Percentiles rank a stretch among this genome's conserved stretches.
These are phyloP conservation scores for Hormaphis cornu DNA, from an alignment of 1,140 invertebrate genomes.

Conservation along the genomic window DNA sequence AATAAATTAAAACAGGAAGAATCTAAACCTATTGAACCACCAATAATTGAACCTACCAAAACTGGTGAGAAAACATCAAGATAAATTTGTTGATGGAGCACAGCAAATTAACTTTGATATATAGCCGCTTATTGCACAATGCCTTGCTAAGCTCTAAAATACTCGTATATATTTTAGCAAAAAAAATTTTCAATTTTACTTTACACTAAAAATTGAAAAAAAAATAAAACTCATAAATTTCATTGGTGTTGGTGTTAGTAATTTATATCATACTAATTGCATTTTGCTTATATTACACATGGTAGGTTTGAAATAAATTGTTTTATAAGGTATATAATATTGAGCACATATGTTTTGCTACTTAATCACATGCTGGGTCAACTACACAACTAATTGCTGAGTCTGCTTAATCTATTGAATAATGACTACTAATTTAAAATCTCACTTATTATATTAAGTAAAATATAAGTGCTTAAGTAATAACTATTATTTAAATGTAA, in stretches of 20 bases:
- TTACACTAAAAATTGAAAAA: background rate
- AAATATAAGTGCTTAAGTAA: no score
- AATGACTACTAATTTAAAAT: no score
- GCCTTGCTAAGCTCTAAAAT: background rate
- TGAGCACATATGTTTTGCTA: background rate
- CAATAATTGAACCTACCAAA: constrained; percentile 25
- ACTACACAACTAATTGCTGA: no score
- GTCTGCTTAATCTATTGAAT: no score
- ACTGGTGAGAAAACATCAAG: constrained; percentile 23
- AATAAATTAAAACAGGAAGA: background rate
- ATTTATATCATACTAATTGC: constrained; percentile 2
- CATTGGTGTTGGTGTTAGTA: background rate
- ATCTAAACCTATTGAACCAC: background rate
- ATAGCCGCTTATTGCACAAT: background rate
- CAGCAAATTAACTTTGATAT: background rate
- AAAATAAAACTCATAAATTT: background rate
- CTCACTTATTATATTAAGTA: no score
- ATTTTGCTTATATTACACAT: constrained; percentile 3
- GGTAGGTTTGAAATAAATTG: background rate
- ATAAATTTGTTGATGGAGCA: constrained; percentile 8
- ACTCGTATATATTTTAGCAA: constrained; percentile 6
- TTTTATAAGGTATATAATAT: background rate
- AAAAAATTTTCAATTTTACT: background rate
- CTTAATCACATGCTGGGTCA: background rate
- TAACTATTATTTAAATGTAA: no score